Conservation (phyloP, 2,113 vertebrate species). For the Chlorodrepanis virens region DNA sequence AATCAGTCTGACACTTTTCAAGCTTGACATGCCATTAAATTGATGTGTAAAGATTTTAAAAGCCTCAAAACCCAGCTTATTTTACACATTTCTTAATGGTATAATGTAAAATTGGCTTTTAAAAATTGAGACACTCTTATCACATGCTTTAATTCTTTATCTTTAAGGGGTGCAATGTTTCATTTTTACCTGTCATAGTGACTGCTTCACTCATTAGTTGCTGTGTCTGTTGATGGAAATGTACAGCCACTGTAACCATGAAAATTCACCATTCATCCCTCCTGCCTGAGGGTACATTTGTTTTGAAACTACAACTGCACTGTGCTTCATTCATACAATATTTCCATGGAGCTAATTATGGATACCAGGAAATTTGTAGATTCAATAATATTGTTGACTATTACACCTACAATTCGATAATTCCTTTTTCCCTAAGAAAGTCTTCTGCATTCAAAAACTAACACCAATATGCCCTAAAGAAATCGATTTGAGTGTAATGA, state of each 20-base stretch:
- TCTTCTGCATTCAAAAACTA: neutral
- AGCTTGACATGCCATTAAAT: constrained; percentile 15
- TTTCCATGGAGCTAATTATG: neutral
- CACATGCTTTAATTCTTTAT: neutral
- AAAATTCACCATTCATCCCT: neutral
- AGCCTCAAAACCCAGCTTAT: neutral
- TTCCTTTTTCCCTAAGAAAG: neutral
- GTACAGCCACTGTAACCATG: neutral
- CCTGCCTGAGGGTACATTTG: neutral
- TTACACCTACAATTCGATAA: neutral
- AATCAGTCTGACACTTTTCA: constrained; percentile 26
- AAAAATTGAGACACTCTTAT: neutral
- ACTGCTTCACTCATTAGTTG: neutral
- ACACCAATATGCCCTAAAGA: neutral
- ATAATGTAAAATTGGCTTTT: constrained; percentile 28
- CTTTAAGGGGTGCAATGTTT: neutral
- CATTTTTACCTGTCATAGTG: neutral
- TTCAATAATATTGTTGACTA: neutral
- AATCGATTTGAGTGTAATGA: neutral
- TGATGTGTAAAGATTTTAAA: constrained; percentile 36
- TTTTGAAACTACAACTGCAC: neutral
- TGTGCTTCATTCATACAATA: neutral
- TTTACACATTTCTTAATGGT: constrained; percentile 34
- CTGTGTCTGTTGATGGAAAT: neutral
- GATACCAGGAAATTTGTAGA: neutral